Evolutionary conservation across 1,140 invertebrate species (phyloP).

Genomic region (Drosophila cardini): DNA sequence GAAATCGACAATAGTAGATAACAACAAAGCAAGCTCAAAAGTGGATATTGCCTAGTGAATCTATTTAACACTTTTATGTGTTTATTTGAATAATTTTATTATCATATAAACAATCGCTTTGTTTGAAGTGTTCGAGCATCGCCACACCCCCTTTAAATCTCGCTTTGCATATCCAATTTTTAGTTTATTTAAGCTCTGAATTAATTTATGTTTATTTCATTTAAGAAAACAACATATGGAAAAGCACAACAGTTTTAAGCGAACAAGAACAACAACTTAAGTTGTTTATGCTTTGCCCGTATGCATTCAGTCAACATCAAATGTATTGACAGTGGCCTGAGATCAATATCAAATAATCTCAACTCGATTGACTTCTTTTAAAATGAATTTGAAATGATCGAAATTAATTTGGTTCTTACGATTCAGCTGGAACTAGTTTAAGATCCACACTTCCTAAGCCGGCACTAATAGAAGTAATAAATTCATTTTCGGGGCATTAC

Average conservation of each 20-base stretch:
- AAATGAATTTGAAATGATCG: constrained; percentile 17
- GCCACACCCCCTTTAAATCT: constrained; percentile 19
- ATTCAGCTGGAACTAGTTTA: constrained; percentile 71
- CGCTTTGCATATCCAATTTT: not conserved
- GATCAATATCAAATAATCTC: constrained; percentile 7
- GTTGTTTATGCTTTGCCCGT: not conserved
- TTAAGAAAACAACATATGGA: not conserved
- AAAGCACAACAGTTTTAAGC: not conserved
- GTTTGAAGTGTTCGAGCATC: constrained; percentile 15
- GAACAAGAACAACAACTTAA: not conserved
- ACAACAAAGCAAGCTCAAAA: constrained; percentile 10
- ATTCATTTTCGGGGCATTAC: constrained; percentile 55
- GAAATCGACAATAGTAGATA: not conserved
- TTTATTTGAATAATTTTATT: constrained; percentile 43
- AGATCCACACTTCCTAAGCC: constrained; percentile 57
- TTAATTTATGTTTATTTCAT: constrained; percentile 17
- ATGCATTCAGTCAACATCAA: constrained; percentile 4
- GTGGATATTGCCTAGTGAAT: not conserved
- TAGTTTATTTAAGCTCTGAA: constrained; percentile 22
- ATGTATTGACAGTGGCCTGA: constrained; percentile 9
- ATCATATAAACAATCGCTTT: constrained; percentile 1
- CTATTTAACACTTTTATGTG: constrained; percentile 28
- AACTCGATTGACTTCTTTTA: constrained; percentile 14
- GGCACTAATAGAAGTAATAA: constrained; percentile 66
- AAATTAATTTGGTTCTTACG: constrained; percentile 36